These are phyloP conservation scores for Nipponia nippon DNA, from an alignment of 2,113 vertebrate species.

Conservation along the genomic window DNA sequence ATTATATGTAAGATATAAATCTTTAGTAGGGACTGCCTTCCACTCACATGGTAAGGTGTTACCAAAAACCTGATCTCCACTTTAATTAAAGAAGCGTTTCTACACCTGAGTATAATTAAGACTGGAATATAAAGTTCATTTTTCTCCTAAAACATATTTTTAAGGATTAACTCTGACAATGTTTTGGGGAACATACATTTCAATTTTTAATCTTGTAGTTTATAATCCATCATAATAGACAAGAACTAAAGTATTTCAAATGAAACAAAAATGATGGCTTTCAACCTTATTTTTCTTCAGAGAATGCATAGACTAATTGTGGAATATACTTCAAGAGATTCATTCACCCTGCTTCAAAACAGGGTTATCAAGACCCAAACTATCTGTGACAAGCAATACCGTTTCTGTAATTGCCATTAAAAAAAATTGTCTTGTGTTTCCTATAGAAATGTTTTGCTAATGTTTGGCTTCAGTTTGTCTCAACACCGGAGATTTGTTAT, in stretches of 20 bases:
- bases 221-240: neutral
- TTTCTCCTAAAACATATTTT: neutral
- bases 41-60: neutral
- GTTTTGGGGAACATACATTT: neutral
- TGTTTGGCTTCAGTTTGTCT: neutral
- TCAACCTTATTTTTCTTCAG: neutral
- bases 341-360: neutral
- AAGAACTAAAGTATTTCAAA: neutral
- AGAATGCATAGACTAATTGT: neutral
- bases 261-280: neutral
- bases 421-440: neutral
- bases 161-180: neutral
- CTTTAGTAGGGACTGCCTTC: neutral
- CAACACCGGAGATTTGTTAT: neutral
- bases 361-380: neutral
- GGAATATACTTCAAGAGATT: neutral
- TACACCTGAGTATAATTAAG: neutral
- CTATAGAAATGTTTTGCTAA: neutral
- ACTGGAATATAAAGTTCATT: neutral
- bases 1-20: neutral
- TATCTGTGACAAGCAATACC: neutral
- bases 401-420: neutral
- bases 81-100: slow-evolving; percentile 15
- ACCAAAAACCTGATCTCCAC: neutral
- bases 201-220: neutral